Base-by-base conservation (phyloP, 2,888 invertebrate species). In the Dicyrtoma fusca region DNA sequence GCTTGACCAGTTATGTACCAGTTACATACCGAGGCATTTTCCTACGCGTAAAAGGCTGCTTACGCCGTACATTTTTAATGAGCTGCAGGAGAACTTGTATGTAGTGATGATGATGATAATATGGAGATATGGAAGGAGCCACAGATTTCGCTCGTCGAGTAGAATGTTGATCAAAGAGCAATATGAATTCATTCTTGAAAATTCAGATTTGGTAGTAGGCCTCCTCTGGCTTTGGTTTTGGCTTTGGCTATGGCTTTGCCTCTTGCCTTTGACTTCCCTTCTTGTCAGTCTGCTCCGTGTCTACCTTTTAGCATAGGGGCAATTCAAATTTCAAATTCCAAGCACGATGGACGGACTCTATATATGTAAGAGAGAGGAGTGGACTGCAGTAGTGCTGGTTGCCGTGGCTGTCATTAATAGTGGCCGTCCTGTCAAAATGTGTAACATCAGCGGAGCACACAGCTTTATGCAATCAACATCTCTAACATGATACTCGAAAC, bases 381-480 rank as follows among this genome's bases (percentile, higher is more conserved):
- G 34, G 3, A 8, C 8, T 34, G 34, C 8, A 5, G 3, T 34
- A 5, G 34, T 34, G 34, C 8, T 34, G 34, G 3, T 34, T 34
- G 3, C 8, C 4, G 34, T 34, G 34, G 34, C 34, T 34, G 34
- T 8, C 34, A 34, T 34, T 34, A 34, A 34, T 34, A 34, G 34
- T 34, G 34, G 3, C 34, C 34, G 34, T 34, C 34, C 34, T 34
- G 34, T 8, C 34, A 34, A 34, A 42, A 61, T 61, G 42, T 61
- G 61, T 61, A 61, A 42, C 42, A 61, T 42, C 42, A 45, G 10
- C 34, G 8, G 4, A 34, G 8, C 34, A 34, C 34, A 34, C 19
- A 34, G 26, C 42, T 61, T 61, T 61, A 61, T 61, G 61, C 61
- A 61, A 61, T 61, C 61, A 34, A 61, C 61, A 61, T 42, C 42